Base-by-base conservation (phyloP, 1,140 invertebrate genomes). In the Trichonephila clavipes region DNA sequence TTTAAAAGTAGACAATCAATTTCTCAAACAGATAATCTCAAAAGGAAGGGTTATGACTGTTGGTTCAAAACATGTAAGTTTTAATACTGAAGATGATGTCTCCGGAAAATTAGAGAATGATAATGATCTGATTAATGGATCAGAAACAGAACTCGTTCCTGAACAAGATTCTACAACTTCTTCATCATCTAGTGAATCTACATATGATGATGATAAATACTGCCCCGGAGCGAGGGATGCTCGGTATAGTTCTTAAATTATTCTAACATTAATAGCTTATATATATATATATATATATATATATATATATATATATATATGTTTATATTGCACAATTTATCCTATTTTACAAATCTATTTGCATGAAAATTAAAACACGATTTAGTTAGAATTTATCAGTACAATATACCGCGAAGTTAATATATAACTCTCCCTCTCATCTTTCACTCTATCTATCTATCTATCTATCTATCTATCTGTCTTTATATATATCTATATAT, bases 71-170 rank as follows among this genome's bases (percentile, higher is more conserved):
- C 24, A 83, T 19, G 44, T 62, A 7, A 19, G 12, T 3, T 94
- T 94, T 44, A 59, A 77, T 34, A 61, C 40, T 10, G 7, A 83
- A 51, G 81, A 94, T 34, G 93, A 94, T 40, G 82, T 94, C 0
- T 82, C 87, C 1, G 59, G 21, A 1, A 69, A 85, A 28, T 72
- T 58, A 21, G 34, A 85, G 21, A 69, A 85, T 66, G 61, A 64
- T n/a, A 59, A 85, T 16, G n/a, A 69, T 34, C 8, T 90, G 21
- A 18, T 94, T 1, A 85, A 94, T n/a, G 93, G 34, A 5, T 24
- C 28, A 21, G 93, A 94, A 90, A 85, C 61, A 0, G 87, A 94
- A 59, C 2, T 94, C 19, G 59, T 69, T 28, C 93, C 93, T 14
- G n/a, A 85, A 34, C 34, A 19, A 18, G 61, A 19, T 69, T 34